Evolutionary conservation across 2,113 vertebrate genomes (phyloP).

Genomic region (Neotoma lepida): DNA sequence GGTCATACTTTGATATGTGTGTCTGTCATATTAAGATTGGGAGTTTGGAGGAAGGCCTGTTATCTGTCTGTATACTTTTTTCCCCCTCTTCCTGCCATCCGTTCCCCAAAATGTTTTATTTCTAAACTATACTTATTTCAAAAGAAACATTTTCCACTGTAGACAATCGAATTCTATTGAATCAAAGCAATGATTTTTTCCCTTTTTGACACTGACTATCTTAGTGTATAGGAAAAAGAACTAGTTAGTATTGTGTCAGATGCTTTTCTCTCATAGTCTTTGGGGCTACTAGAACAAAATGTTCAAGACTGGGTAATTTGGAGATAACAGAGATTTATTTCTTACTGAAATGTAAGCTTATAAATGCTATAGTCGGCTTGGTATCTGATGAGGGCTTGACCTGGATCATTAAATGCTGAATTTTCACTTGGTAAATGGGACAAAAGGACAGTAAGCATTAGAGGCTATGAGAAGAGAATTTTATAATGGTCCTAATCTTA

Average conservation of each 20-base stretch:
- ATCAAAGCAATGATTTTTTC: background rate
- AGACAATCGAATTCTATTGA: background rate
- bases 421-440: background rate
- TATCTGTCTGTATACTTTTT: background rate
- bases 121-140: background rate
- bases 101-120: background rate
- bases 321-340: background rate
- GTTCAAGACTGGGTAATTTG: background rate
- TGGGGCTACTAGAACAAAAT: background rate
- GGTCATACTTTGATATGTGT: background rate
- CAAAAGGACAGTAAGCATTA: background rate
- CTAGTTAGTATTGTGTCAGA: background rate
- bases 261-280: background rate
- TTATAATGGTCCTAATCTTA: background rate
- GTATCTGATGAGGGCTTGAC: background rate
- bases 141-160: background rate
- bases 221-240: background rate
- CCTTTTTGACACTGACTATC: background rate
- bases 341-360: background rate
- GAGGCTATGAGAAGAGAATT: background rate
- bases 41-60: background rate
- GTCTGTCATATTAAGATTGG: background rate
- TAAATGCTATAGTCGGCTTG: background rate
- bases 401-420: background rate
- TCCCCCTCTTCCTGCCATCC: background rate